Evolutionary conservation across 2,797 vertebrate genomes (phyloP), one percentile per base, ranked within the genome.

Genomic region (Hypotaenidia okinawae): DNA sequence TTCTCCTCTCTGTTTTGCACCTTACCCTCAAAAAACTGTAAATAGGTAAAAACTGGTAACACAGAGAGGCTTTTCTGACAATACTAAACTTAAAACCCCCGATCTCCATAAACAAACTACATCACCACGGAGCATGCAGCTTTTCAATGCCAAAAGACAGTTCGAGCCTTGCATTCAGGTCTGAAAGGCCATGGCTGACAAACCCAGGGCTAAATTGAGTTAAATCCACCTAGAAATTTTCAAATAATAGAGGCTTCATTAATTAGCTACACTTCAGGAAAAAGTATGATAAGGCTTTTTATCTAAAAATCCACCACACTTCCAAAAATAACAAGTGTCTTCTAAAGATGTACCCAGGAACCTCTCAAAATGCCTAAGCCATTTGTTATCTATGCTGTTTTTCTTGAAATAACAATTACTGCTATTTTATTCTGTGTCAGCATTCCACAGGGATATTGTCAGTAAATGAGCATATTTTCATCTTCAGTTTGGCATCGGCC

Each of bases 1-100:
- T 81, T 11, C 37, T 37, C 37, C 89, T 58, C 55, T 88, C 79
- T 72, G 47, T 96, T 97, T 97, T 93, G 87, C 52, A 94, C 72
- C 76, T 87, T 62, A 86, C 28, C 5, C 16, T 92, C 77, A 96
- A 95, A 87, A 96, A 96, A 97, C 92, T 96, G 90, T 94, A 95
- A 96, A 96, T 75, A 39, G 13, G 16, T 9, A 63, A 83, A 78
- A 85, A 87, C 72, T 93, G 91, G 63, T 87, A 97, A 96, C 54
- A 90, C 88, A 77, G 75, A 90, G 30, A 32, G 22, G n/a, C 32
- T 94, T 96, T 93, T 96, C 90, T 90, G 59, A 64, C 43, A 73
- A 61, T 68, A 91, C 88, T 96, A 77, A 95, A 89, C 79, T 94
- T 95, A 95, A 96, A 85, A 41, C 94, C 95, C 33, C 9, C 49